These are phyloP conservation scores for Actinia equina DNA, from an alignment of 64 coral and sea anemone genomes.

Conservation along the genomic window DNA sequence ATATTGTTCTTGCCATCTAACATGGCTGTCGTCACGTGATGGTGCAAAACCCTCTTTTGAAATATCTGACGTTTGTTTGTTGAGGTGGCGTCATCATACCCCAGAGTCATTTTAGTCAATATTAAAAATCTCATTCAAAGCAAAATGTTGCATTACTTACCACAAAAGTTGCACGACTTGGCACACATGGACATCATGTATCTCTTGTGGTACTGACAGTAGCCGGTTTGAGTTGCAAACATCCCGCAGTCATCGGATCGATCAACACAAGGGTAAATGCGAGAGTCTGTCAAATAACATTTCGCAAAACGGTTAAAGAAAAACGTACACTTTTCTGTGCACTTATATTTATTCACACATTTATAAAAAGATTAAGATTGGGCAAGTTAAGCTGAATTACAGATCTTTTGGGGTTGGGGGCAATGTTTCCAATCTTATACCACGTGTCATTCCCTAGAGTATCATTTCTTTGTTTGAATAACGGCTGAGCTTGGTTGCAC, in stretches of 20 bases:
- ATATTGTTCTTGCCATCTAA: too few species aligned
- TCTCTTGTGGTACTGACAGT: slow-evolving; percentile 27
- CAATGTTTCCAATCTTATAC: too few species aligned
- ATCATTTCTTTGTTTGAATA: too few species aligned
- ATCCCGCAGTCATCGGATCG: slow-evolving; percentile 2
- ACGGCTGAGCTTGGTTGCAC: too few species aligned
- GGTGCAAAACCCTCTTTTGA: not conserved
- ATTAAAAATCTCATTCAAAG: not conserved
- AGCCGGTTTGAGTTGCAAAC: slow-evolving; percentile 29
- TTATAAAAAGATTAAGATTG: too few species aligned
- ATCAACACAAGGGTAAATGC: slow-evolving; percentile 8
- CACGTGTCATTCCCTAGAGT: too few species aligned
- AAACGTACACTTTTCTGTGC: too few species aligned
- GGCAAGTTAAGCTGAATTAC: too few species aligned
- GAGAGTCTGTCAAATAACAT: not conserved
- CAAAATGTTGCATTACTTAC: slow-evolving; percentile 43
- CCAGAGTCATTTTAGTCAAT: not conserved
- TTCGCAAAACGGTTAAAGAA: too few species aligned
- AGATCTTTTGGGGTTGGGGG: too few species aligned
- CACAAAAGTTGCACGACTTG: slow-evolving; percentile 74
- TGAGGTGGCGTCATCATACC: not conserved
- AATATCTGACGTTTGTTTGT: not conserved
- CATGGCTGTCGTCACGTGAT: too few species aligned
- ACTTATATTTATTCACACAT: too few species aligned
- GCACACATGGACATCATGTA: slow-evolving; percentile 52